Percentiles rank a stretch among this genome's conserved stretches.
These are phyloP conservation scores for Phainopepla nitens DNA, from an alignment of 2,113 vertebrate species.

Conservation along the genomic window DNA sequence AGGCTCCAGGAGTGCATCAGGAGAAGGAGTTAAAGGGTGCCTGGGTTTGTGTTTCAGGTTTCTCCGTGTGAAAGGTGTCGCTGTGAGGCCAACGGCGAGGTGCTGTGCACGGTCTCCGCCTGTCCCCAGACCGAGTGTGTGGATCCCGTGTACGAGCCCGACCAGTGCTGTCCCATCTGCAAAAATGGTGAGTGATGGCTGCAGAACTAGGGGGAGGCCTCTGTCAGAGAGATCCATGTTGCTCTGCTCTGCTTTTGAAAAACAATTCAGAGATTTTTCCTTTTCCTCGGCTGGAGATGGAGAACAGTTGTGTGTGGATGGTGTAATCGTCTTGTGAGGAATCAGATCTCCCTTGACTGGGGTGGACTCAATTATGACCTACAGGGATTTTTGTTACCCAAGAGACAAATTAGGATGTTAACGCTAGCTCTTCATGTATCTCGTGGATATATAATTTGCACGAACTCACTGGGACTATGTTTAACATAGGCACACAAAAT, in stretches of 20 bases:
- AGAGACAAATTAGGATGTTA: neutral
- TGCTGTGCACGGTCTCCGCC: conserved; percentile 91
- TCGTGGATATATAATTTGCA: neutral
- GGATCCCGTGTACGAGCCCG: conserved; percentile 94
- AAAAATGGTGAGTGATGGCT: conserved; percentile 82
- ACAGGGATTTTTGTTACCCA: neutral
- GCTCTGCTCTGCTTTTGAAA: neutral
- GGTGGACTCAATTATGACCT: neutral
- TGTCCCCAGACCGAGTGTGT: conserved; percentile 97
- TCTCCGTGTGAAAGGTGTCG: conserved; percentile 93
- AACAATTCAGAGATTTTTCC: neutral
- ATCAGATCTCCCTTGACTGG: neutral
- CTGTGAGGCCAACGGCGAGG: conserved; percentile 93
- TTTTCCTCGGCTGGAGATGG: neutral
- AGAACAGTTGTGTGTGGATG: neutral
- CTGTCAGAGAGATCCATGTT: rapidly evolving
- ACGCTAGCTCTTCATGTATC: neutral
- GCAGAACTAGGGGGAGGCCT: neutral
- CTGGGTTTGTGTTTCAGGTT: conserved; percentile 79
- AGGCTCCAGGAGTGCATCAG: neutral
- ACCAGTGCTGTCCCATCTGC: conserved; percentile 98
- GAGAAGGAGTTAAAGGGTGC: neutral
- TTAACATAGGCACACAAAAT: neutral
- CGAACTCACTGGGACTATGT: neutral
- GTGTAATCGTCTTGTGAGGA: neutral